Percentiles rank a stretch among this genome's conserved stretches.
phyloP scores from a whole-genome alignment of 2,888 invertebrate species.

The Athripsodes cinereus region DNA sequence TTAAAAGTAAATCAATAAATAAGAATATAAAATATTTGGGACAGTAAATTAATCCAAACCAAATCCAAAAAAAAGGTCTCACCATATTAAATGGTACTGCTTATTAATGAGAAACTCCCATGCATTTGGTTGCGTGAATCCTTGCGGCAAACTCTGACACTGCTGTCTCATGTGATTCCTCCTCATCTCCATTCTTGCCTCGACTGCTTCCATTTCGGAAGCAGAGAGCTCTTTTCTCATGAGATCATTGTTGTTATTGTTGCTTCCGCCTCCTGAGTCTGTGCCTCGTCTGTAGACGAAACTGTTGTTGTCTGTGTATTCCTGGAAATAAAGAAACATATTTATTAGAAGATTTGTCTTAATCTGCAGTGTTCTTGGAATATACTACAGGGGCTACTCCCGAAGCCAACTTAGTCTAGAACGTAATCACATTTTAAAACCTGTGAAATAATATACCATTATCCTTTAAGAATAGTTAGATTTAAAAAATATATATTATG shows the following conservation, averaged over 20 bases:
- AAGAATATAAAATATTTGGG: background rate
- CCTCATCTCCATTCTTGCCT: conserved; percentile 53
- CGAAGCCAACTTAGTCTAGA: too few species aligned
- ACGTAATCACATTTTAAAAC: too few species aligned
- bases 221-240: conserved; percentile 39
- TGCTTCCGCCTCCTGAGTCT: conserved; percentile 35
- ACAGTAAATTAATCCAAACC: background rate
- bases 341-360: too few species aligned
- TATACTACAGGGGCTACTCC: too few species aligned
- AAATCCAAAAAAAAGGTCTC: conserved; percentile 29
- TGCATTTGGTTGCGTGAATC: conserved; percentile 62
- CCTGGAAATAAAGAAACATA: conserved; percentile 35
- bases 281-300: conserved; percentile 34
- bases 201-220: conserved; percentile 54
- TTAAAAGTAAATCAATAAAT: too few species aligned
- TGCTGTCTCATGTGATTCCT: conserved; percentile 52
- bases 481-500: too few species aligned
- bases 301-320: conserved; percentile 42
- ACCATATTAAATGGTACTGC: conserved; percentile 77
- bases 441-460: too few species aligned
- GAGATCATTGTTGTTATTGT: conserved; percentile 3
- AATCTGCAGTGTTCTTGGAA: too few species aligned
- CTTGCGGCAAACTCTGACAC: conserved; percentile 50
- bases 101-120: conserved; percentile 82
- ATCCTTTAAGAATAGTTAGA: too few species aligned